These are phyloP conservation scores for Anabacerthia variegaticeps DNA, from an alignment of 2,797 vertebrate species.

Conservation along the genomic window DNA sequence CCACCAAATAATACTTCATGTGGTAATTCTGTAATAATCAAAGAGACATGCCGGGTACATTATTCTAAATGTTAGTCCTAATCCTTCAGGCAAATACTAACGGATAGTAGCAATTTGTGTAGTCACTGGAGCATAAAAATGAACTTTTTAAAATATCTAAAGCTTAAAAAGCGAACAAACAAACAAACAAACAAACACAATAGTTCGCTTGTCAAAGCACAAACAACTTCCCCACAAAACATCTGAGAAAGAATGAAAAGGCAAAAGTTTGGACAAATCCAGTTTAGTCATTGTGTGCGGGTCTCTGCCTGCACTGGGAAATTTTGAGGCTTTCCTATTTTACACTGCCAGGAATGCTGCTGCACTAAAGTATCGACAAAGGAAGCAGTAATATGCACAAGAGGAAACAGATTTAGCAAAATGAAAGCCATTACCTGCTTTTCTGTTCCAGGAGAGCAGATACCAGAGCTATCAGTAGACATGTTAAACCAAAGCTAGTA, in stretches of 20 bases:
- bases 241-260: constrained; percentile 12
- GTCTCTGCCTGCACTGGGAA: neutral
- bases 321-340: neutral
- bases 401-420: neutral
- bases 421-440: neutral
- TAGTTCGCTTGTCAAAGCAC: constrained; percentile 10
- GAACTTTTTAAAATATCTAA: constrained; percentile 13
- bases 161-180: constrained; percentile 6
- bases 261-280: constrained; percentile 25
- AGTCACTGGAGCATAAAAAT: constrained; percentile 15
- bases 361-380: neutral
- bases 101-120: constrained; percentile 2
- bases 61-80: constrained; percentile 24
- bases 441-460: neutral
- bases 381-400: neutral
- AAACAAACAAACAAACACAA: constrained; percentile 9
- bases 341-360: neutral
- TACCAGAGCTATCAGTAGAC: neutral
- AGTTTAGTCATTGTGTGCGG: neutral
- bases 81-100: constrained; percentile 45
- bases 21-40: constrained; percentile 11
- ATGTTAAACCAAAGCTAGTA: neutral
- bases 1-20: constrained; percentile 9
- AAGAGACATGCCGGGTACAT: neutral
- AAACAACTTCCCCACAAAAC: constrained; percentile 23